Base-by-base conservation (phyloP, 1,140 invertebrate genomes). In the Chironomus striatipennis region DNA sequence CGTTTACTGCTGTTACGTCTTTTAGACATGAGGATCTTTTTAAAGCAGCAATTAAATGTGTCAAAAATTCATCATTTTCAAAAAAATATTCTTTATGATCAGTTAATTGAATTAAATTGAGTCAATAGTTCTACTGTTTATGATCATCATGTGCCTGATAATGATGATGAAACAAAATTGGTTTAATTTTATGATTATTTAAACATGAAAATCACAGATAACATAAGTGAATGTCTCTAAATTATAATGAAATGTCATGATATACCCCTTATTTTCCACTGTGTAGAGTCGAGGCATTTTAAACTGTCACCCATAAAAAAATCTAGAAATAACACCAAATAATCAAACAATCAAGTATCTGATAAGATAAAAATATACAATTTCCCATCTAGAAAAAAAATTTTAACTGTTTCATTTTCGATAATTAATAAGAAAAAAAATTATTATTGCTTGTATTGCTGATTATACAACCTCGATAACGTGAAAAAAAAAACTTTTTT, bases 401-500 rank as follows among this genome's bases (percentile, higher is more conserved):
- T 57, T 57, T 57, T 57, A 57, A 57, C 47, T 57, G 47, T 57
- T 57, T 57, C 47, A 57, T 57, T 57, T 57, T 57, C 47, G 47
- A 57, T 57, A 57, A 57, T 57, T 57, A 57, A 57, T n/a, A 57
- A 57, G n/a, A 15, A 34, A 34, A 34, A 34, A 34, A 34, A 34
- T 34, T 34, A 34, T 34, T 57, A 57, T 57, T 57, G 15, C 47
- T 57, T 57, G 47, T 57, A 57, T 57, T 57, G 47, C 47, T 57
- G 47, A 57, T 57, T 57, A 15, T 57, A 57, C 47, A 57, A 57
- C n/a, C 1, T 57, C 12, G 47, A 57, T 57, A 57, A 57, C 9
- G 24, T 34, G 24, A 34, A 34, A 34, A 34, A n/a, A 47, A 57
- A 15, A 12, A 57, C 5, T 57, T 57, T 57, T 57, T 57, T 57